Evolutionary conservation across 1,140 invertebrate genomes (phyloP).

Genomic region (Micrasema longulum): DNA sequence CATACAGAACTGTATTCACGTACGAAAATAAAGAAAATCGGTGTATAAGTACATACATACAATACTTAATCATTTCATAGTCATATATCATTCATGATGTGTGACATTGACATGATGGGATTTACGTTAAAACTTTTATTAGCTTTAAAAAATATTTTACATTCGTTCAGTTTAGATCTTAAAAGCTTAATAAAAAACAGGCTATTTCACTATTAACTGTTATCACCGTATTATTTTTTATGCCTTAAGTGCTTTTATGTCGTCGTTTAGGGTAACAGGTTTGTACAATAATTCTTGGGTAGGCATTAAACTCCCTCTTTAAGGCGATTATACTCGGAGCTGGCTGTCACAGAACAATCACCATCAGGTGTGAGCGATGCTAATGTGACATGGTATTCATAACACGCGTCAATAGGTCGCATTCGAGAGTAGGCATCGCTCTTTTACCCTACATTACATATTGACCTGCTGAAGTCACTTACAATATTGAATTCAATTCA

Average conservation of each 20-base stretch:
- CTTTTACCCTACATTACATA: background rate
- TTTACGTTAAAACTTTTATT: too few species aligned
- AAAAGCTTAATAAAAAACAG: too few species aligned
- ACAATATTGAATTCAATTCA: background rate
- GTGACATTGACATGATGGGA: too few species aligned
- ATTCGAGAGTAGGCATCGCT: background rate
- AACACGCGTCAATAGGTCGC: background rate
- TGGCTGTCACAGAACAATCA: constrained; percentile 12
- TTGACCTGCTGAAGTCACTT: too few species aligned
- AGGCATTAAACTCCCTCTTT: background rate
- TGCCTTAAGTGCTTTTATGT: constrained; percentile 11
- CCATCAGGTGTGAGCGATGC: constrained; percentile 18
- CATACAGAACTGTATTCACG: too few species aligned
- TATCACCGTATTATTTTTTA: background rate
- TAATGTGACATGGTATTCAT: constrained; percentile 22
- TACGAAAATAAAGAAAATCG: too few species aligned
- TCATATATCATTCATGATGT: too few species aligned
- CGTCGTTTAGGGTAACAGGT: background rate
- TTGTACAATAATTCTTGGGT: background rate
- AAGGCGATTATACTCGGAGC: background rate
- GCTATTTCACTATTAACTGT: too few species aligned
- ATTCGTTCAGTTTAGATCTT: too few species aligned
- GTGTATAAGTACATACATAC: too few species aligned
- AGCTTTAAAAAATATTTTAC: too few species aligned
- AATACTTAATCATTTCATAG: too few species aligned